Evolutionary conservation across 2,113 vertebrate genomes (phyloP), one percentile per base, ranked within the genome.

Genomic region (Echinops telfairi): DNA sequence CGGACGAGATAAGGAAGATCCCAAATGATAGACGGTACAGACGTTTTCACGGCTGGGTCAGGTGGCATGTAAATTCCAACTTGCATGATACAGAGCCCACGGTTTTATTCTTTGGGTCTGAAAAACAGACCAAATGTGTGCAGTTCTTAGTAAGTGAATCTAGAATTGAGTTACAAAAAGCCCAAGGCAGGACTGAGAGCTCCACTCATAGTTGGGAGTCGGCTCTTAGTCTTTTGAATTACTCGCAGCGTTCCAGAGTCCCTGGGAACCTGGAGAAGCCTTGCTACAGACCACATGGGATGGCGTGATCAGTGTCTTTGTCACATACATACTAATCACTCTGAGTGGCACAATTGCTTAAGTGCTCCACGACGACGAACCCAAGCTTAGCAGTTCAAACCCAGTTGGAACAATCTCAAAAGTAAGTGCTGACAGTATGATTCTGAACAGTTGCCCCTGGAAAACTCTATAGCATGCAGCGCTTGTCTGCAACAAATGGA

Each of bases 101-200:
- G 16, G 12, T 76, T 29, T 71, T 79, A 79, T 76, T 62, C 86
- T 8, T n/a, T 70, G 3, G 62, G 88, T 80, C 87, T 25, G 66
- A 64, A 95, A 96, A 90, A 53, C 77, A 80, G 27, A 36, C 79
- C 38, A 58, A 89, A 89, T 12, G 11, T 81, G 73, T 78, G 38
- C 4, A 66, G 2, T 40, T 68, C 27, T 93, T 79, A 7, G 6
- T 31, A 11, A 84, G 12, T 40, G 10, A 92, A 89, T 73, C 36
- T 81, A 60, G 70, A 84, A 90, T 88, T 8, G 60, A 20, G 38
- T 90, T 85, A 70, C 36, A 86, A 89, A 95, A 94, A 96, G 57
- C n/a, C 83, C 58, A 94, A 79, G 33, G 33, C n/a, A 79, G 73
- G 36, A 2, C 2, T 29, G 47, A 91, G 68, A 79, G n/a, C 27